Conservation (phyloP, 2,888 invertebrate genomes). For the Dexiosoma caninum region DNA sequence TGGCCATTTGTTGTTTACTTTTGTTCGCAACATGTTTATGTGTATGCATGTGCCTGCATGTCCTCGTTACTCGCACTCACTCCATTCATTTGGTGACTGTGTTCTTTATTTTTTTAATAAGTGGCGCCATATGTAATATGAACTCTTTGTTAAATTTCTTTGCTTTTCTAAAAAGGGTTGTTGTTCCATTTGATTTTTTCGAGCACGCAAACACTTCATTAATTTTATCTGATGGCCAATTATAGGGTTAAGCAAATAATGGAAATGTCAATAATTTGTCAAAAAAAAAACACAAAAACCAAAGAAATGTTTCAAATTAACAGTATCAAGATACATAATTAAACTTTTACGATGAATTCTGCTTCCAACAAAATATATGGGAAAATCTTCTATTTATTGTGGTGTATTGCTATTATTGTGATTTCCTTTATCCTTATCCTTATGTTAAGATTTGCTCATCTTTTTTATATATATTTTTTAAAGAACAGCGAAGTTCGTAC, state of each 20-base stretch:
- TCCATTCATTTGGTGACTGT: background rate
- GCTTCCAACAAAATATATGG: too few species aligned
- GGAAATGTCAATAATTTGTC: conserved; percentile 56
- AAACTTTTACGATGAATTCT: too few species aligned
- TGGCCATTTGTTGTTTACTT: conserved; percentile 40
- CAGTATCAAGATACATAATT: too few species aligned
- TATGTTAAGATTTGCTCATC: too few species aligned
- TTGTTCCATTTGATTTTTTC: conserved; percentile 25
- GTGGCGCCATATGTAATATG: conserved; percentile 60
- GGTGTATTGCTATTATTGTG: too few species aligned
- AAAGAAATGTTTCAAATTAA: background rate
- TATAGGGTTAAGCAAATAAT: conserved; percentile 64
- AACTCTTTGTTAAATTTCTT: conserved; percentile 32
- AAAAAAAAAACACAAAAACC: too few species aligned
- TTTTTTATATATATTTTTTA: too few species aligned
- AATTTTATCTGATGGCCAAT: conserved; percentile 59
- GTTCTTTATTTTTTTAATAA: background rate
- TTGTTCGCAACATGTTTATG: background rate
- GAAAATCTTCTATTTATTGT: too few species aligned
- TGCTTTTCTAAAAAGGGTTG: conserved; percentile 37
- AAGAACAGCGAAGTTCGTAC: too few species aligned
- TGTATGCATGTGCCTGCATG: background rate
- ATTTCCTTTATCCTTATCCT: too few species aligned
- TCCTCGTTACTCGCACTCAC: background rate
- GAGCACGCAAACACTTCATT: conserved; percentile 57